phyloP scores from a whole-genome alignment of 2,888 invertebrate genomes.

The Tuta absoluta region DNA sequence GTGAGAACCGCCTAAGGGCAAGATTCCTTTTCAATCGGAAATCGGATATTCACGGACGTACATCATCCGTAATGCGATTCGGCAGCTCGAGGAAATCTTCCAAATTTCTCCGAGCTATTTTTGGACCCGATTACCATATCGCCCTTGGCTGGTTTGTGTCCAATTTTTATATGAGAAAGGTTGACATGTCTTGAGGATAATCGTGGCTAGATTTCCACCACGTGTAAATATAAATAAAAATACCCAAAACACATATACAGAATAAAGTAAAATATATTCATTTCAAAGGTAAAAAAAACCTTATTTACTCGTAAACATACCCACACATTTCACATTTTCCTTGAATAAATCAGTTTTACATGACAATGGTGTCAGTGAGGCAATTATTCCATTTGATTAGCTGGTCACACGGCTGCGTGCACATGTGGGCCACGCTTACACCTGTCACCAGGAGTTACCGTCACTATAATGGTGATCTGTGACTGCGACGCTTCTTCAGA shows the following conservation, averaged over 20 bases:
- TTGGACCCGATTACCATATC: background rate
- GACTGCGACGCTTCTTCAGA: background rate
- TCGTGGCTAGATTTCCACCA: too few species aligned
- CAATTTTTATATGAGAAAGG: background rate
- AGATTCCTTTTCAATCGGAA: background rate
- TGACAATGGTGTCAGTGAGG: conserved; percentile 2
- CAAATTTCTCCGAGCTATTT: background rate
- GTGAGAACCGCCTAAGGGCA: background rate
- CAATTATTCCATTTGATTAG: conserved; percentile 12
- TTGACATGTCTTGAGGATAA: background rate
- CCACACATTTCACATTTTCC: too few species aligned
- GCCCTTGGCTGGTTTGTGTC: background rate
- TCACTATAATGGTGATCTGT: background rate
- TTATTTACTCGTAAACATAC: too few species aligned
- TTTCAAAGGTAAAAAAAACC: too few species aligned
- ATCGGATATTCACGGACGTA: background rate
- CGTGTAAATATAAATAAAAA: too few species aligned
- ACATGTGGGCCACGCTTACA: conserved; percentile 4
- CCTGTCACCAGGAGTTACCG: background rate
- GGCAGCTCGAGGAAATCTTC: background rate
- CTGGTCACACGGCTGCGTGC: conserved; percentile 9
- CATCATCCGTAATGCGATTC: conserved; percentile 3
- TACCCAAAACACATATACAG: too few species aligned
- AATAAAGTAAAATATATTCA: too few species aligned
- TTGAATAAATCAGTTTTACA: background rate